Conservation (phyloP, 2,113 vertebrate genomes). For the Colinus virginianus region DNA sequence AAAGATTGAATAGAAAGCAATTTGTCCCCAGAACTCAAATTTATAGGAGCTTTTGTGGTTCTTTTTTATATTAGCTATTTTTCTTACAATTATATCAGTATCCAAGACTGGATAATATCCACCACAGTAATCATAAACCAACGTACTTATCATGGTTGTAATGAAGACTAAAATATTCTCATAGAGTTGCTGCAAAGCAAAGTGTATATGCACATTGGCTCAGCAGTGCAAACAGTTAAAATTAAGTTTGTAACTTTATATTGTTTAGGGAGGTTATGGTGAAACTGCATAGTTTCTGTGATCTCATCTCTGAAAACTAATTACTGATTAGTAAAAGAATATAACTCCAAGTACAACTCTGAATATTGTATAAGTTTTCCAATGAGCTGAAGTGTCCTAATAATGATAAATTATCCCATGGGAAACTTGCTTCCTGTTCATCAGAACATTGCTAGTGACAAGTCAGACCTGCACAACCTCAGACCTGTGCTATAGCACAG, state of each 20-base stretch:
- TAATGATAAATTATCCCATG: background rate
- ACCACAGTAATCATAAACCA: background rate
- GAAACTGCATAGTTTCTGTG: background rate
- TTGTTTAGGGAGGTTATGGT: background rate
- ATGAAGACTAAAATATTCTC: background rate
- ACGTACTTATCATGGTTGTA: accelerated
- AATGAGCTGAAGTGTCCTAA: background rate
- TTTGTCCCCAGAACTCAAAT: background rate
- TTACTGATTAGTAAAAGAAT: background rate
- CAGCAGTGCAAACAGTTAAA: background rate
- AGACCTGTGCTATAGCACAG: background rate
- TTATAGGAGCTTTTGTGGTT: background rate
- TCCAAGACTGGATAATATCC: background rate
- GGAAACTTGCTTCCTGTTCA: background rate
- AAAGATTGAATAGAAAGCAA: background rate
- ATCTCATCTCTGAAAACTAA: background rate
- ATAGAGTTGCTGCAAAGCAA: background rate
- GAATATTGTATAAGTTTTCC: background rate
- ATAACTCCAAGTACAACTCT: background rate
- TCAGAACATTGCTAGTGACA: background rate
- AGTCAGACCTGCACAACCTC: background rate
- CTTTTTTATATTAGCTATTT: background rate
- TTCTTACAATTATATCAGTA: background rate
- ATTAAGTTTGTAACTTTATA: background rate
- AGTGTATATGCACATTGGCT: background rate